Evolutionary conservation across 2,888 invertebrate species (phyloP).

Genomic region (Patella ulyssiponensis): DNA sequence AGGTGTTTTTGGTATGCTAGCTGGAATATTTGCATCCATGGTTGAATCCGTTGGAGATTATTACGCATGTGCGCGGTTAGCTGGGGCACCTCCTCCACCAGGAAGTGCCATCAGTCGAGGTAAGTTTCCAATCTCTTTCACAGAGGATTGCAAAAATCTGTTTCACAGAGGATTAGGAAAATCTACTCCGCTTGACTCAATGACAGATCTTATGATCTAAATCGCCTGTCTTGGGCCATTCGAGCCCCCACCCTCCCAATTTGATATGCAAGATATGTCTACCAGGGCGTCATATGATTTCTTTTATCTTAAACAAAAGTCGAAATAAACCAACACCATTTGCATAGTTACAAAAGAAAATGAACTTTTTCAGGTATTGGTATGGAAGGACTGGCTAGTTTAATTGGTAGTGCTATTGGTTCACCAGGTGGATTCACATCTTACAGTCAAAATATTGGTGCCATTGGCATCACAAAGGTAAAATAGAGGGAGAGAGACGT

Average conservation of each 20-base stretch:
- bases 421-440: constrained; percentile 90
- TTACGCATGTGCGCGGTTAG: constrained; percentile 83
- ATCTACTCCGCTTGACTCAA: no score
- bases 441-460: constrained; percentile 91
- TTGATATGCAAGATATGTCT: no score
- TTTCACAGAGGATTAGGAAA: background rate
- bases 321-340: no score
- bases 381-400: constrained; percentile 87
- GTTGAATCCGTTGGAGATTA: constrained; percentile 83
- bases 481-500: no score
- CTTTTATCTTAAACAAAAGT: no score
- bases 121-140: constrained; percentile 54
- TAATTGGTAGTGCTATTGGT: constrained; percentile 88
- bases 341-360: no score
- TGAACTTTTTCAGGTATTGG: constrained; percentile 68
- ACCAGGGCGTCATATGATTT: no score
- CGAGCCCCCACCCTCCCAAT: no score
- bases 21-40: constrained; percentile 67
- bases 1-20: constrained; percentile 66
- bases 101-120: constrained; percentile 90
- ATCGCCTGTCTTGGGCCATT: no score
- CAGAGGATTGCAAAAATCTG: background rate
- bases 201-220: no score
- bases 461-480: constrained; percentile 89
- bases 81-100: constrained; percentile 86